phyloP scores from a whole-genome alignment of 2,888 invertebrate genomes.

The Apocheima hispidaria region DNA sequence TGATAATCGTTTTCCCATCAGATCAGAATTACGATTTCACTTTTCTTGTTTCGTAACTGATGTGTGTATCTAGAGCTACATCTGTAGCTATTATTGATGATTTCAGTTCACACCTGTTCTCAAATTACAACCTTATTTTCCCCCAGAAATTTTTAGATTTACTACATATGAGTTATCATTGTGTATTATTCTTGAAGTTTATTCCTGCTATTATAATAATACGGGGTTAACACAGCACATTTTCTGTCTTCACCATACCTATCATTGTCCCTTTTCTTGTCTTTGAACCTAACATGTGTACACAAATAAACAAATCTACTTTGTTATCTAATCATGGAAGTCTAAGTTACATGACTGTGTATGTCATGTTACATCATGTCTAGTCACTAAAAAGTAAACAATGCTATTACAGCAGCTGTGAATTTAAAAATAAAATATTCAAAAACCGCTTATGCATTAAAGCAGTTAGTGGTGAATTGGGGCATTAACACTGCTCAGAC shows the following conservation, averaged over 20 bases:
- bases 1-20: conserved; percentile 39
- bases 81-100: too few relatives aligned
- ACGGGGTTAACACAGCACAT: background rate
- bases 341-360: background rate
- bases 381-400: conserved; percentile 2
- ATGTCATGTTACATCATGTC: conserved; percentile 8
- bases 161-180: background rate
- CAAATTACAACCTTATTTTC: background rate
- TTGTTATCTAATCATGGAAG: background rate
- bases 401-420: background rate
- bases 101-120: background rate
- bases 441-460: background rate
- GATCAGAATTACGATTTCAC: conserved; percentile 44
- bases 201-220: background rate
- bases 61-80: background rate
- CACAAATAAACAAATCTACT: background rate
- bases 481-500: too few relatives aligned
- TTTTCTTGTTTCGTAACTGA: conserved; percentile 35
- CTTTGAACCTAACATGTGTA: background rate
- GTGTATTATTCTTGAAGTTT: background rate
- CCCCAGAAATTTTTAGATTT: background rate
- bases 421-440: background rate
- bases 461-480: background rate
- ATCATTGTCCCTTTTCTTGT: background rate
- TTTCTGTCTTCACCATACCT: background rate